Evolutionary conservation across 2,888 invertebrate genomes (phyloP).

Genomic region (Syritta pipiens): DNA sequence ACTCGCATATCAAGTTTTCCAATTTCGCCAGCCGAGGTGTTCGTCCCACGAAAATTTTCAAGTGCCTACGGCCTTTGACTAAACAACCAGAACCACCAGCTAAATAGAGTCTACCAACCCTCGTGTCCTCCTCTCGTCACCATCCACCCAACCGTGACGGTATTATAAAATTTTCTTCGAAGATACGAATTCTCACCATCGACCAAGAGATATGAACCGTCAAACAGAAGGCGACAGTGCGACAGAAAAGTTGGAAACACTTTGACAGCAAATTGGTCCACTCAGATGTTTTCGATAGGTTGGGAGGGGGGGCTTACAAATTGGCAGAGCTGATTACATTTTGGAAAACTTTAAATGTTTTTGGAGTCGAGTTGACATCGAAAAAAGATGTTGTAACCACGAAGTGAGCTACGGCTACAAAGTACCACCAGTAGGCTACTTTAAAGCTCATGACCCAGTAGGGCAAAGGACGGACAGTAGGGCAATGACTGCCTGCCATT

Average conservation of each 20-base stretch:
- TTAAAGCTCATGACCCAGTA: no score
- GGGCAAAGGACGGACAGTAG: no score
- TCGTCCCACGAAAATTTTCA: conserved; percentile 4
- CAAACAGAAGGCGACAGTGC: neutral
- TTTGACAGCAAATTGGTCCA: neutral
- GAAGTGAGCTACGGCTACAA: no score
- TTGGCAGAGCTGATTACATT: no score
- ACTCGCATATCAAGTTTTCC: conserved; percentile 12
- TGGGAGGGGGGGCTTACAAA: no score
- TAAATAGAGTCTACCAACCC: neutral
- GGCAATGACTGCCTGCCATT: no score
- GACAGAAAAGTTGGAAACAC: neutral
- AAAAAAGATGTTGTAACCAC: no score
- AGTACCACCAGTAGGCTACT: no score
- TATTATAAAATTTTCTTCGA: conserved; percentile 13
- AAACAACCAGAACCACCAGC: conserved; percentile 1
- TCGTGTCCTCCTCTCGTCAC: neutral
- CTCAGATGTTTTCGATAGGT: no score
- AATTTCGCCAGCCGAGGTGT: conserved; percentile 12
- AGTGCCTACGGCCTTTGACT: neutral
- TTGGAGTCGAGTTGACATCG: no score
- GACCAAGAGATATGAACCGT: neutral
- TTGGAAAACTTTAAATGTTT: no score
- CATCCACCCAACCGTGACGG: neutral
- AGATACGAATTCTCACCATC: conserved; percentile 9